Conservation (phyloP, 2,113 vertebrate species). For the Irena cyanogastra region DNA sequence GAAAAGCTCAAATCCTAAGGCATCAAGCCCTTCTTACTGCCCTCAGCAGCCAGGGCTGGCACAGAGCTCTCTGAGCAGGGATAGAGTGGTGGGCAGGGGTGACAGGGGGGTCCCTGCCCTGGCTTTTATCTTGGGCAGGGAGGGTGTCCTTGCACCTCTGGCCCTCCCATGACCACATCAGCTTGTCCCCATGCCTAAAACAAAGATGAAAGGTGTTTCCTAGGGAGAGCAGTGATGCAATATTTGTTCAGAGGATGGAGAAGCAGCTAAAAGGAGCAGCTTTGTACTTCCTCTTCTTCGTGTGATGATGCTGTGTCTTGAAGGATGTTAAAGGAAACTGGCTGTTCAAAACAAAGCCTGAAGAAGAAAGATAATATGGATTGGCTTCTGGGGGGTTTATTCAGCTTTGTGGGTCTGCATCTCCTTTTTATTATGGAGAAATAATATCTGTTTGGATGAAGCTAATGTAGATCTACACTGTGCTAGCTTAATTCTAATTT, state of each 20-base stretch:
- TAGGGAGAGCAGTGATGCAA: not conserved
- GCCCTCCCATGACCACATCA: not conserved
- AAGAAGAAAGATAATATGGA: not conserved
- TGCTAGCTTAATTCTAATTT: not conserved
- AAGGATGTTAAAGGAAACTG: not conserved
- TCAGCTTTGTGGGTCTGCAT: not conserved
- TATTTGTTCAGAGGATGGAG: constrained; percentile 17
- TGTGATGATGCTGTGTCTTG: not conserved
- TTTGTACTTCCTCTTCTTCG: not conserved
- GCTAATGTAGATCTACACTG: not conserved
- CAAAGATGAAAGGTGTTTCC: constrained; percentile 12
- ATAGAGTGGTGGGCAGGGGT: not conserved
- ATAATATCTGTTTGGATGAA: not conserved
- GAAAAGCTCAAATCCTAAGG: not conserved
- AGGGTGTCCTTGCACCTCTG: not conserved
- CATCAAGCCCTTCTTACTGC: not conserved
- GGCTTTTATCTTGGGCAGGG: not conserved
- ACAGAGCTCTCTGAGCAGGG: not conserved
- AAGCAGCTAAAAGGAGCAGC: not conserved
- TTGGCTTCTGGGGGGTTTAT: not conserved
- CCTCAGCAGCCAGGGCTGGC: not conserved
- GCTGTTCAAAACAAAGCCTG: not conserved
- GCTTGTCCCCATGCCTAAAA: not conserved
- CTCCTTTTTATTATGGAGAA: not conserved
- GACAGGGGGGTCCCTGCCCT: not conserved